Conservation (phyloP, 2,888 invertebrate genomes). For the Trachelus stipa region DNA sequence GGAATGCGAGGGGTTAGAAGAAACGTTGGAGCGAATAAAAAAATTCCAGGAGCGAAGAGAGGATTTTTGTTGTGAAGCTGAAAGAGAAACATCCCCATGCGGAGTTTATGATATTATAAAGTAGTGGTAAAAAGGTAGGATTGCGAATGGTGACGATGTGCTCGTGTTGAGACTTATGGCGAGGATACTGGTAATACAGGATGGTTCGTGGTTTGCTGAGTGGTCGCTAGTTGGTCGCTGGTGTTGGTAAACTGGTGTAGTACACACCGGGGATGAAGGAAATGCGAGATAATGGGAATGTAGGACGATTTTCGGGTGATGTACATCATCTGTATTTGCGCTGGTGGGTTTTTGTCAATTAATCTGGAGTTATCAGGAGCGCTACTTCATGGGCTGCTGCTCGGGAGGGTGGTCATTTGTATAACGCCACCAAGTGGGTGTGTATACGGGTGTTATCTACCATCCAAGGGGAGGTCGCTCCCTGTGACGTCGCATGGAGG, state of each 20-base stretch:
- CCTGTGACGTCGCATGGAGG: constrained; percentile 8
- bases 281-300: constrained; percentile 4
- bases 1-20: background rate
- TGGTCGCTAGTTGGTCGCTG: no score
- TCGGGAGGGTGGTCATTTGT: constrained; percentile 45
- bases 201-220: background rate
- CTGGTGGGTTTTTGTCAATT: constrained; percentile 47
- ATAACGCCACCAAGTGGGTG: constrained; percentile 39
- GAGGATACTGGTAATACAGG: background rate
- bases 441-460: constrained; percentile 45
- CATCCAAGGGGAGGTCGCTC: constrained; percentile 14
- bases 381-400: constrained; percentile 6
- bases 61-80: background rate
- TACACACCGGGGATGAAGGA: no score
- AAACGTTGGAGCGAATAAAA: background rate
- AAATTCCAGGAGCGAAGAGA: background rate
- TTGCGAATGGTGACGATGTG: no score
- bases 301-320: constrained; percentile 16
- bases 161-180: background rate
- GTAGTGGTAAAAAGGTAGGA: background rate
- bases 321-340: constrained; percentile 34
- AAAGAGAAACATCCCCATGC: background rate
- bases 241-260: no score
- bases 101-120: constrained; percentile 26
- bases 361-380: constrained; percentile 44